Evolutionary conservation across 1,140 invertebrate species (phyloP), one percentile per base, ranked within the genome.

Genomic region (Saccostrea echinata): DNA sequence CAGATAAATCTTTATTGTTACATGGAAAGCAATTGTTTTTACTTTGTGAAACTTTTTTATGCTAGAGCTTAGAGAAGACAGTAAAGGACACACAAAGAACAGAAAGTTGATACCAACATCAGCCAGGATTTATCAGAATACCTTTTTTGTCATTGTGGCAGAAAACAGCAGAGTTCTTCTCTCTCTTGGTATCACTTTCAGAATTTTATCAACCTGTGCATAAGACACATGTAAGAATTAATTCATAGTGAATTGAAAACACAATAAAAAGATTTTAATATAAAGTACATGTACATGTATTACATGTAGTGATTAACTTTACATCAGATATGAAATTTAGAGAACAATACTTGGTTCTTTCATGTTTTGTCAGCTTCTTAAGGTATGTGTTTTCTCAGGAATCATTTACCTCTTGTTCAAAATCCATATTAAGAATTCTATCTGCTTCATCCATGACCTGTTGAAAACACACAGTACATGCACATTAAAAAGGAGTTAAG

Each of bases 371-470:
- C 1, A 1, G 53, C 53, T 55, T 61, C 18, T 6, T 21, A 61
- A 21, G 18, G 55, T 13, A 61, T 21, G 8, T 13, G 21, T 21
- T 84, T 84, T 68, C 27, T 53, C 4, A 53, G 99, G 94, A 87
- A 99, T 98, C 94, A 98, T 99, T 97, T 18, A 99, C 94, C 92
- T 95, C 94, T 81, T 91, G 84, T 95, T 99, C 99, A 95, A 99
- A 99, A 95, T 99, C 99, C 98, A 99, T 99, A 95, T 99, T 98
- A 93, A 99, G 96, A 97, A 99, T 99, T 91, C 98, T 96, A 93
- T 97, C 96, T 68, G 96, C 96, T 94, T 97, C 96, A 92, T 97
- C 96, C 91, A 96, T 94, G 18, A 96, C 96, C 91, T 96, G 90
- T 89, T 93, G 95, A 81, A 93, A 35, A 13, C 55, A 83, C 18